Percentiles rank a stretch among this genome's conserved stretches.
phyloP scores from a whole-genome alignment of 2,888 invertebrate species.

The Cheilosia vulpina region DNA sequence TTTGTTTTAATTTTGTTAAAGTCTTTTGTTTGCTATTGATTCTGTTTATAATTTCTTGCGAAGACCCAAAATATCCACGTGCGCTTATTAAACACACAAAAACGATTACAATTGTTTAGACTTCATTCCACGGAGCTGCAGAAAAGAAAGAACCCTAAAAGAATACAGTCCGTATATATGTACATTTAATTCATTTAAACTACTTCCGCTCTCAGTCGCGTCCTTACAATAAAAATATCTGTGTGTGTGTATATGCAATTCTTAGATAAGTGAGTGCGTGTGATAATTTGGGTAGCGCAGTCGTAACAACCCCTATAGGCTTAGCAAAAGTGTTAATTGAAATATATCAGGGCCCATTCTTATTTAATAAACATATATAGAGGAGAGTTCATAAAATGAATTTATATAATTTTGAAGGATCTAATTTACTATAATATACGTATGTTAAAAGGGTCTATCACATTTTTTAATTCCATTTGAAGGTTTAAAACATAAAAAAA shows the following conservation, averaged over 20 bases:
- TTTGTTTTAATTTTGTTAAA: conserved; percentile 43
- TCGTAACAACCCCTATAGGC: conserved; percentile 72
- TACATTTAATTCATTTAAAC: conserved; percentile 63
- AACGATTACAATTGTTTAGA: conserved; percentile 32
- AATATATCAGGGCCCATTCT: conserved; percentile 76
- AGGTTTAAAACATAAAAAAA: background rate
- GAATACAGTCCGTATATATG: conserved; percentile 9
- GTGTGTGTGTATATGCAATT: conserved; percentile 24
- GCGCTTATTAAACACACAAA: conserved; percentile 23
- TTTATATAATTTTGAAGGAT: conserved; percentile 63
- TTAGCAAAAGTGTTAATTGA: conserved; percentile 76
- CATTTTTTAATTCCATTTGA: background rate
- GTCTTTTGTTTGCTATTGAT: conserved; percentile 40
- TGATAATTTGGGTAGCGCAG: conserved; percentile 63
- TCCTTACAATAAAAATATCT: conserved; percentile 54
- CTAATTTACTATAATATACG: conserved; percentile 7
- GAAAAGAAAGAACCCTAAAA: conserved; percentile 44
- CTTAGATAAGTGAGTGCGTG: conserved; percentile 43
- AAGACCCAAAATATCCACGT: conserved; percentile 24
- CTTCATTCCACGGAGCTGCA: conserved; percentile 5
- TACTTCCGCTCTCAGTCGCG: conserved; percentile 59
- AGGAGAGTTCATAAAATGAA: conserved; percentile 47
- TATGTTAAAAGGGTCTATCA: background rate
- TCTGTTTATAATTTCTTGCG: conserved; percentile 37
- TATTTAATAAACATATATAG: conserved; percentile 49